These are phyloP conservation scores for Drosophila kuntzei DNA, from an alignment of 2,888 invertebrate genomes.

Conservation along the genomic window DNA sequence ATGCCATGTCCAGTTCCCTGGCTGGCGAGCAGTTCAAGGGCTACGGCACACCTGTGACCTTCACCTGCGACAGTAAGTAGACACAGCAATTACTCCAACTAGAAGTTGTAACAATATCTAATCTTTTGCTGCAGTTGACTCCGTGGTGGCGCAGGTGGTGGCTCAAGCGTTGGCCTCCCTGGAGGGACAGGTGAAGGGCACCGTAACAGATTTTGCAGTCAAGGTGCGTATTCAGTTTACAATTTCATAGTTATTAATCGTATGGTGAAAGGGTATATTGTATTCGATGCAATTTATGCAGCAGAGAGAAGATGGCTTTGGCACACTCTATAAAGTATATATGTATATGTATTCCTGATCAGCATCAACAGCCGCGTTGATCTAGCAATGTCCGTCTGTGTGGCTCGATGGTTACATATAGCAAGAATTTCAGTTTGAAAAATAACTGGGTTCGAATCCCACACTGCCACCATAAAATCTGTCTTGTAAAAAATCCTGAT, in stretches of 20 bases:
- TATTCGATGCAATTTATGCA: too few species aligned
- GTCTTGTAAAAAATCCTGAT: too few species aligned
- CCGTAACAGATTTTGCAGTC: slow-evolving; percentile 89
- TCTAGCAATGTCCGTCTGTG: too few species aligned
- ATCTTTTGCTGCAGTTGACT: slow-evolving; percentile 89
- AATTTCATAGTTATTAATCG: not conserved
- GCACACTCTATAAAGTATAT: too few species aligned
- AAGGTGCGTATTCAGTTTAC: slow-evolving; percentile 75
- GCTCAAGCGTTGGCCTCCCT: slow-evolving; percentile 93
- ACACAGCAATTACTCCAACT: not conserved
- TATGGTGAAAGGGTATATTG: too few species aligned
- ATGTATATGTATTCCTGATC: too few species aligned
- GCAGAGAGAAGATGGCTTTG: too few species aligned
- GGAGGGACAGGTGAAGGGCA: slow-evolving; percentile 90
- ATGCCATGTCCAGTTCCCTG: slow-evolving; percentile 86
- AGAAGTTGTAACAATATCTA: not conserved
- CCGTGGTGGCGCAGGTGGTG: slow-evolving; percentile 94
- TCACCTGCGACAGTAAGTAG: slow-evolving; percentile 94
- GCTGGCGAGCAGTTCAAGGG: slow-evolving; percentile 83
- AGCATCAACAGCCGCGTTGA: too few species aligned
- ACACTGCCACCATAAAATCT: too few species aligned
- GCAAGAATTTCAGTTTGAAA: too few species aligned
- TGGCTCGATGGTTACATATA: too few species aligned
- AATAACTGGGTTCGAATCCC: too few species aligned
- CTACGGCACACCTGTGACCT: slow-evolving; percentile 90